Evolutionary conservation across 2,113 vertebrate species (phyloP).

Genomic region (Lates calcarifer): DNA sequence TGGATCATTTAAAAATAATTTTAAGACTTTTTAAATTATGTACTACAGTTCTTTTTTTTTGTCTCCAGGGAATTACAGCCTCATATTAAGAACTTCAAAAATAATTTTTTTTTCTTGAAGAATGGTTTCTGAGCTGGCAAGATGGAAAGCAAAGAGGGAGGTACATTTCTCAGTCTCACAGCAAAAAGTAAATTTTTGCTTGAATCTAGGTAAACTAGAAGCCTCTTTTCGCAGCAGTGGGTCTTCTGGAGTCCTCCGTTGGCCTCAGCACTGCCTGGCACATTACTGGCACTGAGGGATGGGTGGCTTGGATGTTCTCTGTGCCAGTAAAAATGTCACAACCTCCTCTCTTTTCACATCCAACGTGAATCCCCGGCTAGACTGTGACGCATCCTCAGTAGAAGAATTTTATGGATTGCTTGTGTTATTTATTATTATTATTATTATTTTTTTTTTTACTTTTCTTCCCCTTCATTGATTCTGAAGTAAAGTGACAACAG

Average conservation of each 20-base stretch:
- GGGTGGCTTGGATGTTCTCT: constrained; percentile 54
- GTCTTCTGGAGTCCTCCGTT: constrained; percentile 79
- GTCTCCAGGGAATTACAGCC: constrained; percentile 30
- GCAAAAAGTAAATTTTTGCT: constrained; percentile 14
- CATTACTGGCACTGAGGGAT: constrained; percentile 70
- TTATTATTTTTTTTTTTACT: neutral
- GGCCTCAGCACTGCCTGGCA: constrained; percentile 80
- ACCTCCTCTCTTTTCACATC: constrained; percentile 37
- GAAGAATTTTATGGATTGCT: constrained; percentile 15
- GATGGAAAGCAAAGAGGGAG: constrained; percentile 19
- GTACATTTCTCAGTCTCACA: constrained; percentile 20
- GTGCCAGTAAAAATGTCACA: constrained; percentile 70
- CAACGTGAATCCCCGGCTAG: constrained; percentile 21
- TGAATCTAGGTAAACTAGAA: constrained; percentile 39
- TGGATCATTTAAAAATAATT: constrained; percentile 47
- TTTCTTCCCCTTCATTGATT: constrained; percentile 36
- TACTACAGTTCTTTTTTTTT: neutral
- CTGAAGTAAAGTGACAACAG: constrained; percentile 67
- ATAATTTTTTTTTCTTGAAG: neutral
- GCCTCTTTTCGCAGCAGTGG: constrained; percentile 84
- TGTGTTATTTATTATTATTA: neutral
- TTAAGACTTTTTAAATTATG: constrained; percentile 75
- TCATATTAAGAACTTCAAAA: constrained; percentile 2
- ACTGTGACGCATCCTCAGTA: constrained; percentile 21
- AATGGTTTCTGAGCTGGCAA: constrained; percentile 8